Evolutionary conservation across 1,140 invertebrate genomes (phyloP).

Genomic region (Microplitis mediator): DNA sequence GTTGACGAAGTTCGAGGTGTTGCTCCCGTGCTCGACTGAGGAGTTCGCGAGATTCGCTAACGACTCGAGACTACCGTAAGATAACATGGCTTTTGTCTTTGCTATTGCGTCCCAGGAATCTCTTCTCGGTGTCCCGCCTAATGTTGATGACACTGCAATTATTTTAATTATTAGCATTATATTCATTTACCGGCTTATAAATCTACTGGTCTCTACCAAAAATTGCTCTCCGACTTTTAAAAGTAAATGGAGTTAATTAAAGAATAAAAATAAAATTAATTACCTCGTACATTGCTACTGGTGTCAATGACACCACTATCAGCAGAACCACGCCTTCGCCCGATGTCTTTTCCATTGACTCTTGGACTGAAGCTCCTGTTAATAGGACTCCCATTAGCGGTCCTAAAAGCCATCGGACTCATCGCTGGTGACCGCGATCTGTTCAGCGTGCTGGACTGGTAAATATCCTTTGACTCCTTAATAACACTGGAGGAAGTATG

Average conservation of each 20-base stretch:
- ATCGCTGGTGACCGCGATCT: constrained; percentile 48
- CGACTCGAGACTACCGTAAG: constrained; percentile 70
- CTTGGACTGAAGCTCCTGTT: constrained; percentile 58
- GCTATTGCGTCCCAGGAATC: constrained; percentile 83
- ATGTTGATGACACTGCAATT: constrained; percentile 68
- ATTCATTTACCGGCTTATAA: too few species aligned
- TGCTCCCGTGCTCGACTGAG: constrained; percentile 25
- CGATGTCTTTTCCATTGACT: constrained; percentile 52
- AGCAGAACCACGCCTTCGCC: constrained; percentile 42
- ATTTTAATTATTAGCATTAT: neutral
- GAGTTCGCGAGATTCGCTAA: constrained; percentile 69
- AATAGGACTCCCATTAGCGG: constrained; percentile 45
- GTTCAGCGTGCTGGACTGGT: constrained; percentile 50
- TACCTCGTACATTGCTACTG: constrained; percentile 70
- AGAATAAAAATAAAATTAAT: neutral
- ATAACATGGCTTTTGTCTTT: constrained; percentile 77
- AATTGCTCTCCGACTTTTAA: too few species aligned
- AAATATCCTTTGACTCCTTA: constrained; percentile 54
- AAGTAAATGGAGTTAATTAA: too few species aligned
- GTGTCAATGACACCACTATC: constrained; percentile 67
- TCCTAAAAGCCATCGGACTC: constrained; percentile 44
- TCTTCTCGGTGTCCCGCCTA: constrained; percentile 66
- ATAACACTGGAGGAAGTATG: constrained; percentile 40
- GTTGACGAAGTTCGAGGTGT: constrained; percentile 13
- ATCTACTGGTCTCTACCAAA: too few species aligned